phyloP scores from a whole-genome alignment of 2,888 invertebrate genomes.

The Hetaerina titia region DNA sequence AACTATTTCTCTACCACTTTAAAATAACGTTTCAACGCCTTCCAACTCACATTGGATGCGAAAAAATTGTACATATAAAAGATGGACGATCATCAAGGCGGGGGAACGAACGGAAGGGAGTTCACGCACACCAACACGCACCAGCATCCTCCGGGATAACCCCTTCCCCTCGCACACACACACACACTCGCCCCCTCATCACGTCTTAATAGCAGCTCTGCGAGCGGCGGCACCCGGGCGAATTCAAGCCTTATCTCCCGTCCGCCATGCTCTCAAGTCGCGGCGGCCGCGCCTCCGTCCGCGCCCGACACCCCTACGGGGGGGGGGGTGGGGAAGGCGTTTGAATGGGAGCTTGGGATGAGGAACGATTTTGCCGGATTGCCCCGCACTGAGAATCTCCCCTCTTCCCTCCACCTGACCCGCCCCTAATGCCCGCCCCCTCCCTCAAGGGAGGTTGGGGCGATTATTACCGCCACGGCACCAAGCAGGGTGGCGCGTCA shows the following conservation, averaged over 20 bases:
- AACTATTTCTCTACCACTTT: not conserved
- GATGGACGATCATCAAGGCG: no score
- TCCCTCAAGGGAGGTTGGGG: not conserved
- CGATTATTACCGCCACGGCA: not conserved
- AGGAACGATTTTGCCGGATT: not conserved
- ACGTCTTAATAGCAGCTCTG: not conserved
- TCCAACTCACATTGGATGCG: not conserved
- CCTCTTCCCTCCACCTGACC: not conserved
- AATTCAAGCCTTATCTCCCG: not conserved
- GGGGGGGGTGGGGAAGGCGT: not conserved
- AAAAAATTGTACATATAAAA: not conserved
- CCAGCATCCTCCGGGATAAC: not conserved
- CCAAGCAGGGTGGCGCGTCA: not conserved
- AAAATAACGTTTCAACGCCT: not conserved
- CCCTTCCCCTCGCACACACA: not conserved
- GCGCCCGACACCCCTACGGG: not conserved
- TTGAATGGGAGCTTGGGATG: not conserved
- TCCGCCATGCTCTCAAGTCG: not conserved
- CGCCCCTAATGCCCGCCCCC: not conserved
- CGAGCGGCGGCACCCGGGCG: constrained; percentile 12
- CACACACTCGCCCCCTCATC: not conserved
- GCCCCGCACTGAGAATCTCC: not conserved
- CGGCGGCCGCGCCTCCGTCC: not conserved
- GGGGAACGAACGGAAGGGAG: not conserved
- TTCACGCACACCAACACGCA: not conserved